Evolutionary conservation across 2,888 invertebrate species (phyloP).

Genomic region (Platycheirus albimanus): DNA sequence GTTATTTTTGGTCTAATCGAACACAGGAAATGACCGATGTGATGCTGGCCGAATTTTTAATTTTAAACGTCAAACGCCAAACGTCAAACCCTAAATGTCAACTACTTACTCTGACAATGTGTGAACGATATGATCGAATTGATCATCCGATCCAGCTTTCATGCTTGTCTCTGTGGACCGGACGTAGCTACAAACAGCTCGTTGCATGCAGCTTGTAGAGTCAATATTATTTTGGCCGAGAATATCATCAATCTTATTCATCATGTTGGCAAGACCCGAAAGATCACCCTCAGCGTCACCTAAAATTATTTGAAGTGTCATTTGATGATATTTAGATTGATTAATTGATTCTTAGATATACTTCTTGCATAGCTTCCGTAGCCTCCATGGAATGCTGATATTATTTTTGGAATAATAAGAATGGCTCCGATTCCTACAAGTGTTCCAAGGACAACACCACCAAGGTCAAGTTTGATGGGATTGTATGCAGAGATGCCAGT

Average conservation of each 20-base stretch:
- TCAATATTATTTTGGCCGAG: slow-evolving; percentile 88
- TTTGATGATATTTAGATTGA: not conserved
- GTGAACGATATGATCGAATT: slow-evolving; percentile 86
- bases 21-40: slow-evolving; percentile 55
- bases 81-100: too few species aligned
- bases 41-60: not conserved
- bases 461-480: slow-evolving; percentile 91
- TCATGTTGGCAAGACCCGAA: slow-evolving; percentile 86
- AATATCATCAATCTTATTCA: slow-evolving; percentile 87
- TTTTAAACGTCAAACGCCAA: slow-evolving; percentile 11
- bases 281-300: slow-evolving; percentile 85
- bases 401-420: slow-evolving; percentile 90
- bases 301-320: slow-evolving; percentile 77
- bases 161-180: slow-evolving; percentile 87
- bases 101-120: slow-evolving; percentile 86
- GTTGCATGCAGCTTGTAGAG: slow-evolving; percentile 88
- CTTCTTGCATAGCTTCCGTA: slow-evolving; percentile 87
- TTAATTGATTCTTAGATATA: slow-evolving; percentile 73
- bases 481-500: slow-evolving; percentile 86
- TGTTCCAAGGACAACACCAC: slow-evolving; percentile 91
- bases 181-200: slow-evolving; percentile 88
- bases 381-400: slow-evolving; percentile 88
- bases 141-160: slow-evolving; percentile 85
- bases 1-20: slow-evolving; percentile 43
- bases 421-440: slow-evolving; percentile 92